Evolutionary conservation across 2,113 vertebrate species (phyloP).

Genomic region (Tricholaema leucomelas): DNA sequence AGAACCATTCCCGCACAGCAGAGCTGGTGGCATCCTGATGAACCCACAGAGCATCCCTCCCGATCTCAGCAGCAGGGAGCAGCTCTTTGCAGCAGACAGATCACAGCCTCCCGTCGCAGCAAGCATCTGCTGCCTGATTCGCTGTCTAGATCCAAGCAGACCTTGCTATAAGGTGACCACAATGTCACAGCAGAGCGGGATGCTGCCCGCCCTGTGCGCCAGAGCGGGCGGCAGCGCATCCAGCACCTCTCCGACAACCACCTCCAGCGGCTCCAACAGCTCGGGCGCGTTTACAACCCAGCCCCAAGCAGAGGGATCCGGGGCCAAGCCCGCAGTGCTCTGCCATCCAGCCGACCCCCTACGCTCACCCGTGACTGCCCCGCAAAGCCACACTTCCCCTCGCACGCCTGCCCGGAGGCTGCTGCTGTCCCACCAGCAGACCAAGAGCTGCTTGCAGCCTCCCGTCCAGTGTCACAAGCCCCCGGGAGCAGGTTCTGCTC

Average conservation of each 20-base stretch:
- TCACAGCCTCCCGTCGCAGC: not conserved
- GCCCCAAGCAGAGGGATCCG: not conserved
- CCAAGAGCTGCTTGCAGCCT: not conserved
- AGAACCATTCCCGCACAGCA: not conserved
- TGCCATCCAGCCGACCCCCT: not conserved
- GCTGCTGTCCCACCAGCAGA: not conserved
- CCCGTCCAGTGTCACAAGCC: constrained; percentile 14
- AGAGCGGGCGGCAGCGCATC: not conserved
- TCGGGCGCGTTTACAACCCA: not conserved
- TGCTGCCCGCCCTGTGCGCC: not conserved
- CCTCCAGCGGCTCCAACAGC: not conserved
- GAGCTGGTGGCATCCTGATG: not conserved
- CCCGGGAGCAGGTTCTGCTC: constrained; percentile 15
- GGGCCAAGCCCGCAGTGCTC: not conserved
- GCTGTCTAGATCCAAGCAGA: not conserved
- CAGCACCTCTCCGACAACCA: not conserved
- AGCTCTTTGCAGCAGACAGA: not conserved
- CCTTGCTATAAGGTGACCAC: not conserved
- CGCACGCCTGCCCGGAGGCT: not conserved
- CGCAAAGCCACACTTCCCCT: not conserved
- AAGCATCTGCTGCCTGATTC: not conserved
- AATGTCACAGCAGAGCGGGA: not conserved
- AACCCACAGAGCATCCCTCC: not conserved
- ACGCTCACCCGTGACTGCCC: not conserved
- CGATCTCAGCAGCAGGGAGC: not conserved